Conservation (phyloP, 2,888 invertebrate species). For the Tipula confusa region DNA sequence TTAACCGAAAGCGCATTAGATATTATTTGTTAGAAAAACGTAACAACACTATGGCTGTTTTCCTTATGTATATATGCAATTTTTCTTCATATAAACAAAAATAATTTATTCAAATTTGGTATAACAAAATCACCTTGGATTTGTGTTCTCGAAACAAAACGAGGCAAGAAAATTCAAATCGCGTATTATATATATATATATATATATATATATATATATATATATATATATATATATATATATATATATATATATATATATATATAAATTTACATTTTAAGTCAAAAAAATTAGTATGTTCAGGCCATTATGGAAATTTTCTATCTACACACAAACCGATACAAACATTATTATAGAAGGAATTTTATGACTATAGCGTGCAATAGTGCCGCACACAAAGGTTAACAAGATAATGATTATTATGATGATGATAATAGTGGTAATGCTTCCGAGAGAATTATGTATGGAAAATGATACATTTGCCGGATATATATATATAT, state of each 20-base stretch:
- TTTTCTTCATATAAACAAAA: not conserved
- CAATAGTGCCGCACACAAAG: not conserved
- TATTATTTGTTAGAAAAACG: not conserved
- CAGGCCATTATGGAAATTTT: not conserved
- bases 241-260: not conserved
- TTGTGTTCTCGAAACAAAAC: not conserved
- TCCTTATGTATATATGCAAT: not conserved
- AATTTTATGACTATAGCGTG: not conserved
- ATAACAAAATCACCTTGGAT: not conserved
- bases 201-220: not conserved
- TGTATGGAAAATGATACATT: slow-evolving; percentile 3
- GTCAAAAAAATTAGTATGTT: not conserved
- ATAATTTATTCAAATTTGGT: not conserved
- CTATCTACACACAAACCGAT: not conserved
- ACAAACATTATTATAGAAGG: not conserved
- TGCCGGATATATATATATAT: not conserved
- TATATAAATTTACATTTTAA: not conserved
- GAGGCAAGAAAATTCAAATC: not conserved
- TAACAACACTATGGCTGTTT: not conserved
- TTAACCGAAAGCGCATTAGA: no score
- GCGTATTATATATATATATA: not conserved
- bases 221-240: no score
- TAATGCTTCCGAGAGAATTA: not conserved
- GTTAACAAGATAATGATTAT: slow-evolving; percentile 25
- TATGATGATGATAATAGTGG: slow-evolving; percentile 20